Evolutionary conservation across 2,797 vertebrate genomes (phyloP).

Genomic region (Eulemur coronatus): DNA sequence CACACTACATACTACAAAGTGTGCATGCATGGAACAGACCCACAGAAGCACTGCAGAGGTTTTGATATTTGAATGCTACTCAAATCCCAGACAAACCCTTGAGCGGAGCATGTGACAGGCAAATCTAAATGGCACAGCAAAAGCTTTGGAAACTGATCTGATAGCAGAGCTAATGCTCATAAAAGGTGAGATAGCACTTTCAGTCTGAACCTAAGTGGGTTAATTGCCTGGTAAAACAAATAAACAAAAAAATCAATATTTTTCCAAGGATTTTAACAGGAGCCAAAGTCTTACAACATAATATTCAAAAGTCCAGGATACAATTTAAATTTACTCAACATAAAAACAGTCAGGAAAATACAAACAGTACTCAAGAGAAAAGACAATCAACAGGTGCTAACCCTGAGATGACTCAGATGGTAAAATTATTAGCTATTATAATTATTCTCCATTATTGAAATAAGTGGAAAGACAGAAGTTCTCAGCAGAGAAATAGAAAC

Average conservation of each 20-base stretch:
- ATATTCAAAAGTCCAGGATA: not conserved
- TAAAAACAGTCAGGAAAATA: not conserved
- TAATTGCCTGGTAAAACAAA: slow-evolving; percentile 21
- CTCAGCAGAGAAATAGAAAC: slow-evolving; percentile 21
- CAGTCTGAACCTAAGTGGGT: not conserved
- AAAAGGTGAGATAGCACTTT: not conserved
- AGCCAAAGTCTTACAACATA: not conserved
- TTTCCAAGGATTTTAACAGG: not conserved
- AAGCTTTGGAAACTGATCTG: slow-evolving; percentile 20
- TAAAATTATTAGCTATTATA: not conserved
- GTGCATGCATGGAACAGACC: not conserved
- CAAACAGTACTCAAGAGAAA: not conserved
- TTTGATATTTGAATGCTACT: not conserved
- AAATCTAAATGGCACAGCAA: not conserved
- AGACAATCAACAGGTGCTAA: not conserved
- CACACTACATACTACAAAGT: not conserved
- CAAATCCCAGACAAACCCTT: not conserved
- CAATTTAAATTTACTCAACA: not conserved
- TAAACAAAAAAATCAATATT: not conserved
- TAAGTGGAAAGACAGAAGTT: not conserved
- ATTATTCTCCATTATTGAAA: not conserved
- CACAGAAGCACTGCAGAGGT: not conserved
- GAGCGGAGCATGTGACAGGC: not conserved
- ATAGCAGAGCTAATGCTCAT: not conserved
- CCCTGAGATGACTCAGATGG: not conserved